Evolutionary conservation across 2,797 vertebrate species (phyloP), one percentile per base, ranked within the genome.

Genomic region (Pseudocheirus occidentalis): DNA sequence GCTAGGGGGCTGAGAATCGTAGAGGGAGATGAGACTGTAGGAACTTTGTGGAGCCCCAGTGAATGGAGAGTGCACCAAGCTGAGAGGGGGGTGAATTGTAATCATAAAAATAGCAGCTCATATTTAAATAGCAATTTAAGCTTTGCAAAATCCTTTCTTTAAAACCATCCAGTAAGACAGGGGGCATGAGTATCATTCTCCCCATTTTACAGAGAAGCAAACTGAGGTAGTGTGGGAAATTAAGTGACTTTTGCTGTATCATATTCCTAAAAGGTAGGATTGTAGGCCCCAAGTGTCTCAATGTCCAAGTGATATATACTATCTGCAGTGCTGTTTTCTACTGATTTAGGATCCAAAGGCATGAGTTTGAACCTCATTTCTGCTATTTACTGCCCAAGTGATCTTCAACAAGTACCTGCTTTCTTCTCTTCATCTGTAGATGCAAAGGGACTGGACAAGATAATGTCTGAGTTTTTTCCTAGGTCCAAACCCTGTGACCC

Each of bases 11-110:
- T 90, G 55, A 31, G 53, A 34, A 91, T 94, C 53, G 92, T 9
- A 50, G 40, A 92, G 91, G 55, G 94, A 95, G 94, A 96, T 91
- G 90, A 59, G 95, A 21, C 87, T 92, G 90, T 91, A 94, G 95
- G 55, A 40, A 94, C 31, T 93, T 73, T 94, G 4, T 92, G 53
- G 54, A 93, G 73, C 81, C 59, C 7, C 90, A 87, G 9, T 91
- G 94, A 21, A 55, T 90, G 40, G 34, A 40, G 87, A 81, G 24
- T 55, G 52, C 66, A 46, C n/a, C 40, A 81, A 46, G n/a, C n/a
- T 46, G 66, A 46, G n/a, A 24, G n/a, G 40, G n/a, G 3, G 21
- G 40, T 50, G 73, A 81, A 12, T 81, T 40, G 18, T 81, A 46
- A 87, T 87, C 27, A 28, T 87, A 50, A 81, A n/a, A 24, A 28